Evolutionary conservation across 2,113 vertebrate genomes (phyloP).

Genomic region (Willisornis vidua): DNA sequence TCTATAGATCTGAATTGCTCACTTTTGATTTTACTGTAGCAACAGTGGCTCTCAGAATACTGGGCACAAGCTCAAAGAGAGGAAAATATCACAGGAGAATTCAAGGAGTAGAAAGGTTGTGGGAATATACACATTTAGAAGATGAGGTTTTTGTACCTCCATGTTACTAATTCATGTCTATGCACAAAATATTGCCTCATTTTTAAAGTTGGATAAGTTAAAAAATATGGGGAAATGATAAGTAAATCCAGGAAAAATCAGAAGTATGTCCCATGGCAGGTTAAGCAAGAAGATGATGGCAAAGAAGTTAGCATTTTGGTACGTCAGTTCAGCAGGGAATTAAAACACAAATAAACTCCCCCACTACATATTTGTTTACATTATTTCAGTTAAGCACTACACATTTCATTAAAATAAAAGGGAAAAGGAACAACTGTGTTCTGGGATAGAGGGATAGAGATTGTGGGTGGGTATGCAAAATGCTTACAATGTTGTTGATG

Average conservation of each 20-base stretch:
- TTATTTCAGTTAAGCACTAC: background rate
- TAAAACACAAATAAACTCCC: background rate
- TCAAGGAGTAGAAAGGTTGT: too few relatives aligned
- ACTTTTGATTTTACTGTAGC: too few relatives aligned
- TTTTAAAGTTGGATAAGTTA: background rate
- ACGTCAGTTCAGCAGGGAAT: background rate
- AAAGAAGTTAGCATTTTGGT: background rate
- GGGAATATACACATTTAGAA: background rate
- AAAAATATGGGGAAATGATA: background rate
- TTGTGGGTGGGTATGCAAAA: background rate
- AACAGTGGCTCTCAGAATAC: too few relatives aligned
- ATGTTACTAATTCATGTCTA: background rate
- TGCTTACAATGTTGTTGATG: background rate
- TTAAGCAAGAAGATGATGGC: background rate
- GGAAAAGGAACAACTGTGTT: background rate
- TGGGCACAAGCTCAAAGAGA: too few relatives aligned
- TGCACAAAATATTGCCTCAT: background rate
- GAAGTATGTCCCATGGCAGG: background rate
- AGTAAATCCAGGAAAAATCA: background rate
- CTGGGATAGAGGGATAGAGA: background rate
- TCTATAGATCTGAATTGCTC: too few relatives aligned
- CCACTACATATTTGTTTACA: background rate
- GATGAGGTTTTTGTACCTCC: background rate
- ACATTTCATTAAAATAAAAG: background rate
- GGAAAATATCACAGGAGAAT: too few relatives aligned